Base-by-base conservation (phyloP, 2,888 invertebrate genomes). In the Trisateles emortualis region DNA sequence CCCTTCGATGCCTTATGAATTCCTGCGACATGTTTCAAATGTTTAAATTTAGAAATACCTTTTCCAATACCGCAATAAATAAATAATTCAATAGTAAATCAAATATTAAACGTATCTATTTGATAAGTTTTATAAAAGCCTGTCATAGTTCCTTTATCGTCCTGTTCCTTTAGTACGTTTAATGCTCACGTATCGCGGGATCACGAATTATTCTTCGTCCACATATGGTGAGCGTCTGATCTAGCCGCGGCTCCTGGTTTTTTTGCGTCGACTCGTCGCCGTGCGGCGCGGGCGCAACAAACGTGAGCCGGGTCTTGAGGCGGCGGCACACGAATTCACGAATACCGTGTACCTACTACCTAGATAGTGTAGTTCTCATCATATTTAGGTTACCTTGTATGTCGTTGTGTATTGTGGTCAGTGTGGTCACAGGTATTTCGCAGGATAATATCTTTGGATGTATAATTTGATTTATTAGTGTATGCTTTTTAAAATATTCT, bases 161-260 rank as follows among this genome's bases (percentile, higher is more conserved):
- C 14, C 2, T 5, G 17, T 36, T 36, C 6, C 2, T 19, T 5
- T 16, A 19, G 11, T 39, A 32, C 17, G 43, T 30, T 43, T 38
- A 41, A 45, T 41, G 46, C 41, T 30, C 24, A 16, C 54, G 55
- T 59, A 57, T 52, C 51, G 51, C 36, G 19, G 13, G 19, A 41
- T 64, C 72, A 65, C 69, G 68, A 64, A 45, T n/a, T n/a, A n/a
- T 44, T 43, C 33, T 29, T 38, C 65, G 19, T 41, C 33, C 35
- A 16, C 71, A 40, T 73, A 78, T 60, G 76, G 76, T 45, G 46
- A 40, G 46, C 56, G 48, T 72, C 47, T 76, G 74, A 76, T 75
- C 62, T 73, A 55, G 60, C 72, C 72, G 77, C 68, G 26, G 46
- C 59, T 60, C 17, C 57, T 17, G 39, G 56, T 30, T 57, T 24